A percentile compares a stretch with the other conserved stretches of the same genome.
Evolutionary conservation across 1,140 invertebrate genomes (phyloP).

Genomic region (Venturia canescens): DNA sequence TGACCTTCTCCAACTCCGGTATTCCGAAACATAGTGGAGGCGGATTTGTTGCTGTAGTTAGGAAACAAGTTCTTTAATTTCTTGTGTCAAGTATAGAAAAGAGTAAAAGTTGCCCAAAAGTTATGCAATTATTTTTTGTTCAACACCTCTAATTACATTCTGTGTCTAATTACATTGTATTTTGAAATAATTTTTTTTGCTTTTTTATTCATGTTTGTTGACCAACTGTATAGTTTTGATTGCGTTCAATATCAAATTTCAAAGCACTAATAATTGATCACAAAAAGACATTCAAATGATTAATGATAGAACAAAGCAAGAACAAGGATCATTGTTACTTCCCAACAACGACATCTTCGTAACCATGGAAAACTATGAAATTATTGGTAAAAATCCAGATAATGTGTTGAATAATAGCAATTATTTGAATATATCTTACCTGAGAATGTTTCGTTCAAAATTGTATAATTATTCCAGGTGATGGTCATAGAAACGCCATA

Average conservation of each 20-base stretch:
- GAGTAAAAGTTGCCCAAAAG: background rate
- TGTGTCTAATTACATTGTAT: no score
- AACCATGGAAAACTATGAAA: constrained; percentile 8
- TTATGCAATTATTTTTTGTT: constrained; percentile 18
- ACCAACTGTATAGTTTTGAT: no score
- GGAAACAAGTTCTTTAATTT: constrained; percentile 14
- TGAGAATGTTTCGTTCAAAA: constrained; percentile 69
- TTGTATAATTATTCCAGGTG: constrained; percentile 59
- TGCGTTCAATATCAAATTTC: no score
- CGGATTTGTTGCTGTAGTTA: constrained; percentile 64
- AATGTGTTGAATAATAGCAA: constrained; percentile 10
- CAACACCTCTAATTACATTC: no score
- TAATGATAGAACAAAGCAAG: no score
- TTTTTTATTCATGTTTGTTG: no score
- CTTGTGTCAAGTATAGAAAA: no score
- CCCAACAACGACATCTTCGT: background rate
- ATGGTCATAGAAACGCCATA: constrained; percentile 67
- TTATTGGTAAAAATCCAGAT: constrained; percentile 42
- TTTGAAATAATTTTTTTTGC: no score
- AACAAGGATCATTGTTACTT: no score
- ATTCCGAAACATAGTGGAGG: constrained; percentile 64
- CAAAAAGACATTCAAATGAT: no score
- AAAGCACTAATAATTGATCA: no score
- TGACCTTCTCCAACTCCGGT: constrained; percentile 54
- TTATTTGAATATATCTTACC: constrained; percentile 54